phyloP scores from a whole-genome alignment of 2,888 invertebrate genomes.

The Lampropteryx suffumata region DNA sequence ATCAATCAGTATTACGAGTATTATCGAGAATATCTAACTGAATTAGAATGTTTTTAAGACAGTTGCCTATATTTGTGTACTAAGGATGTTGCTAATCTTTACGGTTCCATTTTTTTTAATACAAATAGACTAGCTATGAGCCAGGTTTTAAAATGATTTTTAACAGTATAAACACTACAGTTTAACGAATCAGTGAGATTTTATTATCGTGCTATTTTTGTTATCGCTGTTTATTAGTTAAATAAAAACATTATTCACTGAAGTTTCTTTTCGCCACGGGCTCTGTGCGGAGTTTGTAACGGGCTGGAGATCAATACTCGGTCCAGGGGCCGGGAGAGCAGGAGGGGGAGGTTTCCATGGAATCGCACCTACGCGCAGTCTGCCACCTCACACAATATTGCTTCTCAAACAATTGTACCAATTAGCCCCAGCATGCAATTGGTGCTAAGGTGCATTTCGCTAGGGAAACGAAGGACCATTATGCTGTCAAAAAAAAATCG shows the following conservation, averaged over 20 bases:
- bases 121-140: too few relatives aligned
- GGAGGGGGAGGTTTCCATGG: slow-evolving; percentile 60
- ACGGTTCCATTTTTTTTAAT: too few relatives aligned
- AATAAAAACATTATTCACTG: slow-evolving; percentile 8
- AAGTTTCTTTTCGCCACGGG: slow-evolving; percentile 47
- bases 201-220: not conserved
- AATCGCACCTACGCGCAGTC: slow-evolving; percentile 74
- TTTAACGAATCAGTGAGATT: not conserved
- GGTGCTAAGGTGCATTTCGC: not conserved
- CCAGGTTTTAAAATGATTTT: too few relatives aligned
- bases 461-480: too few relatives aligned
- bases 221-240: slow-evolving; percentile 3
- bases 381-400: slow-evolving; percentile 52
- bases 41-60: too few relatives aligned
- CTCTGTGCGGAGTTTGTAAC: slow-evolving; percentile 42
- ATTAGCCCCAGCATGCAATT: slow-evolving; percentile 4
- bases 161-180: too few relatives aligned
- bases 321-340: slow-evolving; percentile 34
- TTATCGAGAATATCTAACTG: too few relatives aligned
- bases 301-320: slow-evolving; percentile 63
- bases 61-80: too few relatives aligned
- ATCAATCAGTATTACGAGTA: too few relatives aligned
- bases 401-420: not conserved
- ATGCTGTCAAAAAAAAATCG: too few relatives aligned
- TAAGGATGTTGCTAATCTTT: too few relatives aligned